These are phyloP conservation scores for Theretra japonica DNA, from an alignment of 2,888 invertebrate genomes.

Conservation along the genomic window DNA sequence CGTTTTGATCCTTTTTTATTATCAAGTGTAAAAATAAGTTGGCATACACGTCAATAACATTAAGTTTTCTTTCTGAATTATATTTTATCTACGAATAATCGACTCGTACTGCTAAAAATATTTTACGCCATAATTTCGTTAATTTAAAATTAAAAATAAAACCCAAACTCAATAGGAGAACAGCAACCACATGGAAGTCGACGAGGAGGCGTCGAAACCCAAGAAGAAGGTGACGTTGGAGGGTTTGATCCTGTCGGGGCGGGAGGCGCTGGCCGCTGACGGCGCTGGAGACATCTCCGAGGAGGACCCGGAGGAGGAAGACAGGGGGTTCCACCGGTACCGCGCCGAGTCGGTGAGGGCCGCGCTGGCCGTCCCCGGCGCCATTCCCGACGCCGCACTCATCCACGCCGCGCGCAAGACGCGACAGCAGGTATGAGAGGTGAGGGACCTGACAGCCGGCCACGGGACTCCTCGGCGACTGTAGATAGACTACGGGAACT, in stretches of 20 bases:
- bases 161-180: constrained; percentile 52
- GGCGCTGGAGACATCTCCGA: constrained; percentile 87
- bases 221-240: constrained; percentile 79
- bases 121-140: neutral
- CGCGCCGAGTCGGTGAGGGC: constrained; percentile 89
- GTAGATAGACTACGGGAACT: neutral
- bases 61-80: too few relatives aligned
- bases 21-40: too few relatives aligned
- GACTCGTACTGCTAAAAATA: too few relatives aligned
- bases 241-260: constrained; percentile 89
- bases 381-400: constrained; percentile 98
- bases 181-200: constrained; percentile 46
- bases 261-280: constrained; percentile 93
- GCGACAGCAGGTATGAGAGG: constrained; percentile 92
- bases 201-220: constrained; percentile 51
- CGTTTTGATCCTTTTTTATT: too few relatives aligned
- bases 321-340: constrained; percentile 77
- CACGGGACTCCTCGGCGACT: constrained; percentile 31
- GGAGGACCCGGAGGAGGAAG: constrained; percentile 79
- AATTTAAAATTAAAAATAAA: neutral
- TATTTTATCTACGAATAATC: too few relatives aligned
- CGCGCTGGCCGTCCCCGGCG: constrained; percentile 90
- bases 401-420: constrained; percentile 98
- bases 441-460: constrained; percentile 87
- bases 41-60: too few relatives aligned